These are phyloP conservation scores for Tromatobia lineatoria DNA, from an alignment of 2,888 invertebrate species.

Conservation along the genomic window DNA sequence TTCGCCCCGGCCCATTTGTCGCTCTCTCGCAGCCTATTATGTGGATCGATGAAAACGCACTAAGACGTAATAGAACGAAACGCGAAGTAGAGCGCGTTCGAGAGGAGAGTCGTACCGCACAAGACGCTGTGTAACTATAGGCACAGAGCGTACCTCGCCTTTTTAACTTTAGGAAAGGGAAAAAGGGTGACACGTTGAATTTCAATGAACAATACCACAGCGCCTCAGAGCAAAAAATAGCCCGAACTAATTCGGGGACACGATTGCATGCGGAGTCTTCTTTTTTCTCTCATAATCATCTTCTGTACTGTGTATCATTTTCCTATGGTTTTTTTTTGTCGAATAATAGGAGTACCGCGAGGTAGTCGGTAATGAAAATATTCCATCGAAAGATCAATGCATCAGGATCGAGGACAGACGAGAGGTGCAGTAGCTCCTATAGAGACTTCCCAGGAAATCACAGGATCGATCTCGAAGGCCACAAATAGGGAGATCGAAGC, in stretches of 20 bases:
- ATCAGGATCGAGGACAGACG: not conserved
- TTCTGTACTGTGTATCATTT: constrained; percentile 10
- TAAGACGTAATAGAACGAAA: constrained; percentile 45
- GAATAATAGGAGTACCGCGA: not conserved
- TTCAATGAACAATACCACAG: constrained; percentile 27
- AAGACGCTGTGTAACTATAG: constrained; percentile 33
- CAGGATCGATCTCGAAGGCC: constrained; percentile 10
- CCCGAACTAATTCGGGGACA: constrained; percentile 58
- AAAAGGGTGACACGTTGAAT: constrained; percentile 58
- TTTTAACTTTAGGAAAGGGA: constrained; percentile 12
- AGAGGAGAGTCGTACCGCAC: constrained; percentile 30
- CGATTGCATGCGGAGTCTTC: constrained; percentile 34
- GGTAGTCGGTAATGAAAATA: constrained; percentile 19
- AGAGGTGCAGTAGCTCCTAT: constrained; percentile 25
- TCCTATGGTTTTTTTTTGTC: constrained; percentile 25
- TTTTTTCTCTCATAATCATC: constrained; percentile 22
- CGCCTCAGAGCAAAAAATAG: constrained; percentile 40
- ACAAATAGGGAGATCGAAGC: constrained; percentile 51
- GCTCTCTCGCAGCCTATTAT: constrained; percentile 66
- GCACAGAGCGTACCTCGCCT: constrained; percentile 6
- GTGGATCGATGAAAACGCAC: constrained; percentile 63
- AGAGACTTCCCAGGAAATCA: constrained; percentile 56
- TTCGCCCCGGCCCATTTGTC: constrained; percentile 58
- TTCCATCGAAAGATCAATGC: constrained; percentile 31
- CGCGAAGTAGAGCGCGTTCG: constrained; percentile 9